phyloP scores from a whole-genome alignment of 2,888 invertebrate genomes.

The Dynastes hyllus region DNA sequence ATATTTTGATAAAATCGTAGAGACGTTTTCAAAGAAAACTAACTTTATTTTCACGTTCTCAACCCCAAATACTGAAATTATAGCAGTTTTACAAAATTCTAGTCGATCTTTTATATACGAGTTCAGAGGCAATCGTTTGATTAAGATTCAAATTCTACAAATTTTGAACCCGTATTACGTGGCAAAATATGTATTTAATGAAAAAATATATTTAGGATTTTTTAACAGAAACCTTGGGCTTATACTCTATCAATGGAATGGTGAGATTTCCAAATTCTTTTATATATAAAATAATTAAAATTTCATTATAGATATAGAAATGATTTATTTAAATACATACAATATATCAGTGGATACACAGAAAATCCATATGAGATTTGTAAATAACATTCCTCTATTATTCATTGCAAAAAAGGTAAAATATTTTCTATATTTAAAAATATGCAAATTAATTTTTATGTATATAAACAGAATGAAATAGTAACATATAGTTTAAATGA shows the following conservation, averaged over 20 bases:
- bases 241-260: constrained; percentile 61
- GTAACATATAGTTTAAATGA: constrained; percentile 39
- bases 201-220: constrained; percentile 58
- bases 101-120: constrained; percentile 58
- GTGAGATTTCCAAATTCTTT: constrained; percentile 53
- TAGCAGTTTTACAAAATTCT: constrained; percentile 59
- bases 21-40: constrained; percentile 55
- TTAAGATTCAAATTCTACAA: constrained; percentile 60
- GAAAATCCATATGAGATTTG: constrained; percentile 44
- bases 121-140: constrained; percentile 59
- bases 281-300: constrained; percentile 47
- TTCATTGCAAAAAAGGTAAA: constrained; percentile 50
- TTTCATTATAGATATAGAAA: constrained; percentile 54
- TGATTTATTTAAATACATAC: constrained; percentile 55
- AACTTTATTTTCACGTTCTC: constrained; percentile 59
- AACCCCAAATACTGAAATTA: constrained; percentile 59
- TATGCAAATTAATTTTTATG: background rate
- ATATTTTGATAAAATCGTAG: constrained; percentile 63
- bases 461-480: constrained; percentile 46
- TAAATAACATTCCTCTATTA: constrained; percentile 46
- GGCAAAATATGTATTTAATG: constrained; percentile 55
- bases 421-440: background rate
- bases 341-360: constrained; percentile 53
- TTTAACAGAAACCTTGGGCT: constrained; percentile 55
- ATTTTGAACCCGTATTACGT: constrained; percentile 54